A percentile compares a stretch with the other conserved stretches of the same genome.
Evolutionary conservation across 2,113 vertebrate species (phyloP).

Genomic region (Phaethon lepturus): DNA sequence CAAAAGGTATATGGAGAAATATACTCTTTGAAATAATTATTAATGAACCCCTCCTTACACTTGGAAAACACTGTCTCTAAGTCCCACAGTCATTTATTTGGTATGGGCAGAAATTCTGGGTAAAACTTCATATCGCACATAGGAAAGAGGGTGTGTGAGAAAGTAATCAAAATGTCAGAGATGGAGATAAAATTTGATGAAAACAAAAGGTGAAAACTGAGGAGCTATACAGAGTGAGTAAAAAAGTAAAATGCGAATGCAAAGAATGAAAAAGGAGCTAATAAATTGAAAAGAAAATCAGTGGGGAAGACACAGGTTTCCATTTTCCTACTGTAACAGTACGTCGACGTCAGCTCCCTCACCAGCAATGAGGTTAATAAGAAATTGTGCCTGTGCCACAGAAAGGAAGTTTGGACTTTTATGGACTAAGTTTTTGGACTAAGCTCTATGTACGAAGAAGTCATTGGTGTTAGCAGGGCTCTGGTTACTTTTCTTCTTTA

Average conservation of each 20-base stretch:
- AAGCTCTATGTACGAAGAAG: not conserved
- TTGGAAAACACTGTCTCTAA: not conserved
- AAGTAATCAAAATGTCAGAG: not conserved
- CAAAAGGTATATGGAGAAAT: not conserved
- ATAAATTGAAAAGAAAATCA: not conserved
- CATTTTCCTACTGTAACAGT: not conserved
- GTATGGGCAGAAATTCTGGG: not conserved
- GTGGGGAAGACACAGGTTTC: not conserved
- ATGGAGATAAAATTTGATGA: not conserved
- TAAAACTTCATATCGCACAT: not conserved
- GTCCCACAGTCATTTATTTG: not conserved
- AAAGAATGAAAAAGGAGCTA: not conserved
- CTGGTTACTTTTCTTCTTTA: not conserved
- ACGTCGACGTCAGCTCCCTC: not conserved
- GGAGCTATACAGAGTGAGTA: not conserved
- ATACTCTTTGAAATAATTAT: not conserved
- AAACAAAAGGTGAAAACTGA: not conserved
- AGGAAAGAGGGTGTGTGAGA: not conserved
- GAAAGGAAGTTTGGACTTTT: not conserved
- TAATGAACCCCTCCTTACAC: not conserved
- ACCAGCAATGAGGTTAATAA: not conserved
- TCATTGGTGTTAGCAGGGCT: not conserved
- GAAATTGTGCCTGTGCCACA: not conserved
- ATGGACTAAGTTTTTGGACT: no score
- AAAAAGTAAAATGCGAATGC: not conserved